These are phyloP conservation scores for Achroia grisella DNA, from an alignment of 1,140 invertebrate species.

Conservation along the genomic window DNA sequence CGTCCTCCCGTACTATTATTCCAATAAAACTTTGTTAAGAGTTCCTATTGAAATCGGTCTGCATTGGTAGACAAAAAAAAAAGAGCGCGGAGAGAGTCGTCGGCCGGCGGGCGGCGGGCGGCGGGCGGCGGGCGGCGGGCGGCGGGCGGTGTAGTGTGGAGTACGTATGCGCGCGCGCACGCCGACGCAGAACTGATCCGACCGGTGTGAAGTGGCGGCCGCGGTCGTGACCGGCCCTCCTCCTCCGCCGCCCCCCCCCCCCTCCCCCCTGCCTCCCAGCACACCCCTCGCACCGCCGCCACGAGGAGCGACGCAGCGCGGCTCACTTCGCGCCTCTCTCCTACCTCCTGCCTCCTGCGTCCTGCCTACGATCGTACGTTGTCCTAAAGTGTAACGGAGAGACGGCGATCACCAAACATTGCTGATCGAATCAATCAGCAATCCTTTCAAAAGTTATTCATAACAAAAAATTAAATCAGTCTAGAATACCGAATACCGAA, in stretches of 20 bases:
- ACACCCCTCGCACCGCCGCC: not conserved
- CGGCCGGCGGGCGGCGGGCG: slow-evolving; percentile 30
- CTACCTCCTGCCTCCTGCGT: not conserved
- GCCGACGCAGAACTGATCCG: slow-evolving; percentile 58
- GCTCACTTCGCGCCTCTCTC: slow-evolving; percentile 5
- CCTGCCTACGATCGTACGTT: too few species aligned
- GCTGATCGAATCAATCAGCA: too few species aligned
- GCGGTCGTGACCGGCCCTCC: slow-evolving; percentile 27
- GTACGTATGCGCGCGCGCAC: slow-evolving; percentile 46
- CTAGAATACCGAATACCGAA: too few species aligned
- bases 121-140: slow-evolving; percentile 4
- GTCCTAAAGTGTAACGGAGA: too few species aligned
- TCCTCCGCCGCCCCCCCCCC: not conserved
- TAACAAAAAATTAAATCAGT: too few species aligned
- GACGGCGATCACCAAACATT: too few species aligned
- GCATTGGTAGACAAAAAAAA: slow-evolving; percentile 19
- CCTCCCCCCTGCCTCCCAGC: not conserved
- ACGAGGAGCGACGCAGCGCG: not conserved
- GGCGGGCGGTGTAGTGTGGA: too few species aligned
- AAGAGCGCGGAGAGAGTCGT: slow-evolving; percentile 8
- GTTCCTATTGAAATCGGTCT: not conserved
- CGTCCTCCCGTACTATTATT: slow-evolving; percentile 8
- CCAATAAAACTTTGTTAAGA: slow-evolving; percentile 20
- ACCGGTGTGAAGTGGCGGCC: slow-evolving; percentile 51
- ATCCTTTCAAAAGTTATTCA: too few species aligned